Conservation (phyloP, 2,113 vertebrate species). For the Baryphthengus martii region DNA sequence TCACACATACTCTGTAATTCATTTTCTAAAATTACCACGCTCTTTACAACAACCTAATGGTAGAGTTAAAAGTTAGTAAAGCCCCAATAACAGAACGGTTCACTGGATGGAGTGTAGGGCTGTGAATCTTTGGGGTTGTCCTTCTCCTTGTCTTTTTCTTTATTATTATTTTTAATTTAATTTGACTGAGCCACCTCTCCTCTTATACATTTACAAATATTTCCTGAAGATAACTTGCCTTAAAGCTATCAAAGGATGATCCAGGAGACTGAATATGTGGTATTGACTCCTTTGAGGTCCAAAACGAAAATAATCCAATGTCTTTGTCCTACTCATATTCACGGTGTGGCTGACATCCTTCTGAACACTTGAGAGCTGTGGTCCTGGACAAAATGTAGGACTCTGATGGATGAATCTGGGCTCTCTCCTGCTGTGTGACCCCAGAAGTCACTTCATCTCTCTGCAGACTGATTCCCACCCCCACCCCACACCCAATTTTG, state of each 20-base stretch:
- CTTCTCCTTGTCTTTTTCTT: not conserved
- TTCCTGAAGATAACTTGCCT: not conserved
- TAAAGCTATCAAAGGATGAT: not conserved
- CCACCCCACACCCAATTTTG: not conserved
- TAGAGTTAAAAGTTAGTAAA: not conserved
- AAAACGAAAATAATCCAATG: not conserved
- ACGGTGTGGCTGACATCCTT: not conserved
- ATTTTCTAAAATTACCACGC: not conserved
- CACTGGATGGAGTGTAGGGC: not conserved
- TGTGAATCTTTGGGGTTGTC: not conserved
- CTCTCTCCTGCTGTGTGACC: not conserved
- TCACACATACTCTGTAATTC: not conserved
- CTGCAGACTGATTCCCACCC: not conserved
- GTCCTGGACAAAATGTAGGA: not conserved
- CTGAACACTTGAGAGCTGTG: not conserved
- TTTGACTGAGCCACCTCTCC: not conserved
- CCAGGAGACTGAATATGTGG: not conserved
- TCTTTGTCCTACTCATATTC: not conserved
- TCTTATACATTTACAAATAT: not conserved
- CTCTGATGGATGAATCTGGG: not conserved
- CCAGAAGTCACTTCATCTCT: not conserved
- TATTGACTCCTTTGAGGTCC: not conserved
- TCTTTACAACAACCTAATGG: not conserved
- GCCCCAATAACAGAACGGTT: not conserved
- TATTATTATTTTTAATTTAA: not conserved